A percentile compares a stretch with the other conserved stretches of the same genome.
Conservation (phyloP, 2,888 invertebrate genomes). For the Neelides folsomi region DNA sequence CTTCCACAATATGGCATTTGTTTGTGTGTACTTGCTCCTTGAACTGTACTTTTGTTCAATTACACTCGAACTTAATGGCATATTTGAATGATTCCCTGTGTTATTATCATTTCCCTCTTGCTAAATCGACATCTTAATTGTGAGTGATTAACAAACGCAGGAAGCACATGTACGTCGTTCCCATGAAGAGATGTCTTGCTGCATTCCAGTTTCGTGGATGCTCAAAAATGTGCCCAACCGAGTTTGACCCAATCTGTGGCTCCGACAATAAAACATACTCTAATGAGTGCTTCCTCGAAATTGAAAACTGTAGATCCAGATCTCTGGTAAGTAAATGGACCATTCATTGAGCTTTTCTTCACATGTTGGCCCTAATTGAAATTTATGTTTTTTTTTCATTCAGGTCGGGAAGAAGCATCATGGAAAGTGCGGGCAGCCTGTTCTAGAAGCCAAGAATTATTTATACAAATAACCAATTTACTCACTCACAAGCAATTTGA, state of each 20-base stretch:
- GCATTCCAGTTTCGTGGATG: constrained; percentile 77
- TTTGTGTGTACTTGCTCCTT: too few species aligned
- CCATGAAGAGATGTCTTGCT: constrained; percentile 69
- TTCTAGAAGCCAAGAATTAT: constrained; percentile 68
- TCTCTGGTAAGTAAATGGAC: constrained; percentile 43
- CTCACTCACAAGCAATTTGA: too few species aligned
- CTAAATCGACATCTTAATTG: neutral
- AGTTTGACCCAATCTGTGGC: constrained; percentile 86
- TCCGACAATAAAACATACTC: constrained; percentile 83
- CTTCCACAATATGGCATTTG: neutral
- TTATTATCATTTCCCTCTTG: neutral
- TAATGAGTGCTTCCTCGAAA: constrained; percentile 79
- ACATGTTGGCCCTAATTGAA: neutral
- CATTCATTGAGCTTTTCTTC: neutral
- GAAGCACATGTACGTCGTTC: constrained; percentile 81
- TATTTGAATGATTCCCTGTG: too few species aligned
- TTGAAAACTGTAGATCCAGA: constrained; percentile 77
- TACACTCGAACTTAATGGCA: too few species aligned
- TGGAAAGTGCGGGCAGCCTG: constrained; percentile 72
- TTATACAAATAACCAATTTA: constrained; percentile 47
- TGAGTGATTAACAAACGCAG: constrained; percentile 39
- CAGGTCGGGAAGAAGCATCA: constrained; percentile 56
- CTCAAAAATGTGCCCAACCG: constrained; percentile 69
- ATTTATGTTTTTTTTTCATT: constrained; percentile 3
- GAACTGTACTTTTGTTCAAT: too few species aligned